Conservation (phyloP, 2,113 vertebrate genomes). For the Hepsetus odoe region DNA sequence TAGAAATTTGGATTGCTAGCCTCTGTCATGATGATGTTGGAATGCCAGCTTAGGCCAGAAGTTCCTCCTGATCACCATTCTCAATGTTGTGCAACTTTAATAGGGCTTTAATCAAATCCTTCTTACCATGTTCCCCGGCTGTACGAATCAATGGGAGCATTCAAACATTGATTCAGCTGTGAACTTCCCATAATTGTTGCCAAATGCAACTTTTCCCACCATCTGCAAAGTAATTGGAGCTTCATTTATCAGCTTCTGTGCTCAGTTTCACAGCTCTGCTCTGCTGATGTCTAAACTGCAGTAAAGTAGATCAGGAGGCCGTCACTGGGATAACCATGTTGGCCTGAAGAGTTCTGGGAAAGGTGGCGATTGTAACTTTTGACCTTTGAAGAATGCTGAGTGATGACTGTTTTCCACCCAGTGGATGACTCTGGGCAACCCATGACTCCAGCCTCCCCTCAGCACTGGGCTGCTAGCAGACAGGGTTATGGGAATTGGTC, state of each 20-base stretch:
- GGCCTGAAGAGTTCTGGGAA: slow-evolving; percentile 45
- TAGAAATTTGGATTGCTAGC: background rate
- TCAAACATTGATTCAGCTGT: slow-evolving; percentile 39
- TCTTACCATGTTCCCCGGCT: background rate
- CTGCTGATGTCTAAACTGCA: background rate
- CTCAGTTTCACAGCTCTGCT: background rate
- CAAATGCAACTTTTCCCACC: background rate
- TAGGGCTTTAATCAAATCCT: slow-evolving; percentile 9
- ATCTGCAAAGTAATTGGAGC: background rate
- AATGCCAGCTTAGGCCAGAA: background rate
- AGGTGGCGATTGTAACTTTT: slow-evolving; percentile 38
- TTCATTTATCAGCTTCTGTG: background rate
- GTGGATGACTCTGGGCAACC: slow-evolving; percentile 21
- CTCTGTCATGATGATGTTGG: background rate
- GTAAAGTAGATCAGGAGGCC: background rate
- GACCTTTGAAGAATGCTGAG: slow-evolving; percentile 52
- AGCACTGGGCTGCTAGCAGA: slow-evolving; percentile 19
- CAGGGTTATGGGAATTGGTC: slow-evolving; percentile 49
- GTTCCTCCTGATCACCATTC: background rate
- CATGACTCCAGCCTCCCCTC: background rate
- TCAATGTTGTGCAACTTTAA: background rate
- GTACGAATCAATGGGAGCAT: slow-evolving; percentile 20
- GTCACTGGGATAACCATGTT: background rate
- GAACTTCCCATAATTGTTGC: slow-evolving; percentile 7
- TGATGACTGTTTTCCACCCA: slow-evolving; percentile 18